These are phyloP conservation scores for Acanthaster planci DNA, from an alignment of 35 echinoderm and acorn worm genomes.

Conservation along the genomic window DNA sequence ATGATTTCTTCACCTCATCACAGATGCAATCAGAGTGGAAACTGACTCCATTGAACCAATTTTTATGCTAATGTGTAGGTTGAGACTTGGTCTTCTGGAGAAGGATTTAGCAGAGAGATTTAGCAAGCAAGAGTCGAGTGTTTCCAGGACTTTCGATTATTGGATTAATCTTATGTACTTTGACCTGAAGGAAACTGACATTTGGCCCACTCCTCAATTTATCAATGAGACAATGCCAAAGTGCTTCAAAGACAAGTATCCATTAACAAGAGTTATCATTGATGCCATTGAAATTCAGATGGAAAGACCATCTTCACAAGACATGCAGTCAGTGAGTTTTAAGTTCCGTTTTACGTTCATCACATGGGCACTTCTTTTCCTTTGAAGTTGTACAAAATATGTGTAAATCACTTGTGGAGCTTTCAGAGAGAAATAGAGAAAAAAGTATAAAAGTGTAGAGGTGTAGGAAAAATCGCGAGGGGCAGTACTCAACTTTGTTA, in stretches of 20 bases:
- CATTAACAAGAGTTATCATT: not conserved
- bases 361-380: too few species aligned
- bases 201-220: not conserved
- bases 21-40: not conserved
- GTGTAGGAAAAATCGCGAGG: too few species aligned
- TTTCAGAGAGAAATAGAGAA: too few species aligned
- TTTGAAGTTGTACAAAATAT: too few species aligned
- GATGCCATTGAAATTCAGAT: not conserved
- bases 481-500: too few species aligned
- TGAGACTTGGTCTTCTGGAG: conserved; percentile 5
- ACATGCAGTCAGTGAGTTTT: conserved; percentile 4
- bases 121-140: not conserved
- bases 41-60: not conserved
- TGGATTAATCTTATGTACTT: conserved; percentile 1
- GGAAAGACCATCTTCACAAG: not conserved
- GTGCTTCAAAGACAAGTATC: not conserved
- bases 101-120: not conserved
- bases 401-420: too few species aligned
- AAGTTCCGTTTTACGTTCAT: too few species aligned
- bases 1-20: not conserved
- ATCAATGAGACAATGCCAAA: conserved; percentile 3
- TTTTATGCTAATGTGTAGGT: not conserved
- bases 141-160: not conserved
- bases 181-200: not conserved
- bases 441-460: too few species aligned